Percentiles rank a stretch among this genome's conserved stretches.
phyloP scores from a whole-genome alignment of 2,888 invertebrate species.

The Tromatobia lineatoria region DNA sequence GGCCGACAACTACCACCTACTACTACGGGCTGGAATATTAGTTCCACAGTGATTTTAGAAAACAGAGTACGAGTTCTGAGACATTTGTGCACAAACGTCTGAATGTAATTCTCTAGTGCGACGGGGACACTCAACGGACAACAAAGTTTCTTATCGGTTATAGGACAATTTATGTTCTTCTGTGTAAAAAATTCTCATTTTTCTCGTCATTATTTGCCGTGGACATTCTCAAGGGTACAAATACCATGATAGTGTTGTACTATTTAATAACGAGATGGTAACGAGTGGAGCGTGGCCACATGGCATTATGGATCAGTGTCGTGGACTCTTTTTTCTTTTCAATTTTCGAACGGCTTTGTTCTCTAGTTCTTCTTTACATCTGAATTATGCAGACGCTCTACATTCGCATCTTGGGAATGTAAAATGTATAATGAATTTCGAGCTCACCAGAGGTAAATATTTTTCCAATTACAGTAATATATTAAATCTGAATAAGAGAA shows the following conservation, averaged over 20 bases:
- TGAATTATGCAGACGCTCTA: slow-evolving; percentile 18
- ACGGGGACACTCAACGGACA: not conserved
- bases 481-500: not conserved
- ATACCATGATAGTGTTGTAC: not conserved
- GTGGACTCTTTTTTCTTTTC: not conserved
- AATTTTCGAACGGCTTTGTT: not conserved
- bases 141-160: not conserved
- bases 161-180: not conserved
- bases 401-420: slow-evolving; percentile 34
- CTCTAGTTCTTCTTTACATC: not conserved
- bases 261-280: not conserved
- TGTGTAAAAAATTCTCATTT: not conserved
- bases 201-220: not conserved
- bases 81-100: not conserved
- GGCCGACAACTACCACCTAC: not conserved
- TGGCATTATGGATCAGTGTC: not conserved
- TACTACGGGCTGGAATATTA: not conserved
- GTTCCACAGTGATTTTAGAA: not conserved
- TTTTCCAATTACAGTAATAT: not conserved
- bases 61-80: not conserved
- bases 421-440: slow-evolving; percentile 46
- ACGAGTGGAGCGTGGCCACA: not conserved
- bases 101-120: not conserved
- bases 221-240: not conserved
- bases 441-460: slow-evolving; percentile 37